A percentile compares a stretch with the other conserved stretches of the same genome.
These are phyloP conservation scores for Rhincodon typus DNA, from an alignment of 2,797 vertebrate genomes.

Conservation along the genomic window DNA sequence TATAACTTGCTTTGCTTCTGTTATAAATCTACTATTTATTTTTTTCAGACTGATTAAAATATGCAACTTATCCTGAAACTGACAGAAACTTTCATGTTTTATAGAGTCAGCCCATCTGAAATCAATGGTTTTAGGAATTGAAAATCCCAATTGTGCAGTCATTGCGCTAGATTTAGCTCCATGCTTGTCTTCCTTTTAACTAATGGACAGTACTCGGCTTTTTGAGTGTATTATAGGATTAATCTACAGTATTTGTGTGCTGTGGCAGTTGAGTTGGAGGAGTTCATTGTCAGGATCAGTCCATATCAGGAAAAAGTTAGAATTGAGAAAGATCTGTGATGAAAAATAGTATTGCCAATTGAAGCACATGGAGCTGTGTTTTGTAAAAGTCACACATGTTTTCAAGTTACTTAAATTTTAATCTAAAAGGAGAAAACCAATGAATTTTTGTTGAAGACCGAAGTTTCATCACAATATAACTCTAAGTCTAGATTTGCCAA, in stretches of 20 bases:
- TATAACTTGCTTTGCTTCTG: not conserved
- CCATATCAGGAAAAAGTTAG: not conserved
- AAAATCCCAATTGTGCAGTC: not conserved
- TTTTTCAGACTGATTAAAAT: not conserved
- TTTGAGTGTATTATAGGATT: not conserved
- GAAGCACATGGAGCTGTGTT: not conserved
- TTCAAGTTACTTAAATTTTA: not conserved
- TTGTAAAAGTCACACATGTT: not conserved
- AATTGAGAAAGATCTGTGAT: not conserved
- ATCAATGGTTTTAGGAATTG: not conserved
- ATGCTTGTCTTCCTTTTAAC: not conserved
- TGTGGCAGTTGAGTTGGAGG: not conserved
- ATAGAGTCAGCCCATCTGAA: not conserved
- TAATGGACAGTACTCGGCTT: not conserved
- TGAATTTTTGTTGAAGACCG: not conserved
- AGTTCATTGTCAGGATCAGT: not conserved
- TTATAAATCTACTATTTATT: not conserved
- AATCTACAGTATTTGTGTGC: not conserved
- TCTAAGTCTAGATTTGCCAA: not conserved
- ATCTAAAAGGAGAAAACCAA: not conserved
- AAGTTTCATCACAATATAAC: not conserved
- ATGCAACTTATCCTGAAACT: not conserved
- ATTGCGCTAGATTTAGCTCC: not conserved
- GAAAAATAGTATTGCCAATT: not conserved
- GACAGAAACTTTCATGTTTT: not conserved